phyloP scores from a whole-genome alignment of 1,140 invertebrate species.

The Aphidius ervi region DNA sequence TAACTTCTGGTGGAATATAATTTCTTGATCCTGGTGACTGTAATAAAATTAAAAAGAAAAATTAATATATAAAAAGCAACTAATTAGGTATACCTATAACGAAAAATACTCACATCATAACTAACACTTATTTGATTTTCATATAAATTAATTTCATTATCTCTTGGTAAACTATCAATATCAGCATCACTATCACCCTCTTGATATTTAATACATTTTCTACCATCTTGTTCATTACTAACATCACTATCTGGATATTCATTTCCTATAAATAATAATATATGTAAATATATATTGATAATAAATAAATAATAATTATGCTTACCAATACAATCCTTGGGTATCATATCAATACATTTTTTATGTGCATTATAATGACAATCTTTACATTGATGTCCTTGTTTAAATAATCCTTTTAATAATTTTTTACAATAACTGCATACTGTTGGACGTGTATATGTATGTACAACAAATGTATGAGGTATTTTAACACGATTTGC shows the following conservation, averaged over 20 bases:
- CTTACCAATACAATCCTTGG: slow-evolving; percentile 94
- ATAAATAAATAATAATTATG: slow-evolving; percentile 53
- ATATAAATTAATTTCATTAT: slow-evolving; percentile 31
- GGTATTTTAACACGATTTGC: slow-evolving; percentile 77
- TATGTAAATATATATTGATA: neutral
- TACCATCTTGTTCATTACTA: slow-evolving; percentile 61
- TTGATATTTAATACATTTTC: slow-evolving; percentile 50
- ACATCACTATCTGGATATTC: slow-evolving; percentile 66
- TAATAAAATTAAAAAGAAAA: too few species aligned
- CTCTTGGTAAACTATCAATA: slow-evolving; percentile 40
- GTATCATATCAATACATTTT: slow-evolving; percentile 91
- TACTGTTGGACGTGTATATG: slow-evolving; percentile 91
- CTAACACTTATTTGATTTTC: slow-evolving; percentile 41
- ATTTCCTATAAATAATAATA: slow-evolving; percentile 39
- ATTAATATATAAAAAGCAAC: too few species aligned
- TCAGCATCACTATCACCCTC: slow-evolving; percentile 71
- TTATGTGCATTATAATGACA: slow-evolving; percentile 98
- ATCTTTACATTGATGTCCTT: slow-evolving; percentile 96
- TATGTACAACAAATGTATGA: slow-evolving; percentile 88
- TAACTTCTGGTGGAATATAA: too few species aligned
- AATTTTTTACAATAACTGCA: slow-evolving; percentile 95
- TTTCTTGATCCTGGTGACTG: too few species aligned
- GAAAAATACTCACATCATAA: slow-evolving; percentile 35
- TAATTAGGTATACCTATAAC: slow-evolving; percentile 18
- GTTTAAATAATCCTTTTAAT: slow-evolving; percentile 91